Evolutionary conservation across 1,140 invertebrate genomes (phyloP).

Genomic region (Drosophila oshimai): DNA sequence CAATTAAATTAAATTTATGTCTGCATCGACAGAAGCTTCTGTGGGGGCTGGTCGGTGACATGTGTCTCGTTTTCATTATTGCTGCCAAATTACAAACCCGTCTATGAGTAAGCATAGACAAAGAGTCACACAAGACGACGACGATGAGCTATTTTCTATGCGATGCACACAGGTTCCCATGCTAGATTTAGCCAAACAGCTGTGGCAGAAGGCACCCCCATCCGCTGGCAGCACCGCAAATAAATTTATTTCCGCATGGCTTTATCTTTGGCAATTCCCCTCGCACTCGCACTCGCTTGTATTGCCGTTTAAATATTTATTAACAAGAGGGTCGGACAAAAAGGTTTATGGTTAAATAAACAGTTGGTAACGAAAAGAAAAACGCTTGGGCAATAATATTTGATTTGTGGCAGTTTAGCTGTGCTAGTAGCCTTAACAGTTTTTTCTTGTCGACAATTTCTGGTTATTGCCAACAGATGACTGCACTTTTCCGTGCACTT

Average conservation of each 20-base stretch:
- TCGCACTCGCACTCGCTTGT: constrained; percentile 20
- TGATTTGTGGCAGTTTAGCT: constrained; percentile 62
- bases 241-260: constrained; percentile 69
- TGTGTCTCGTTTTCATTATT: constrained; percentile 46
- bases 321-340: constrained; percentile 31
- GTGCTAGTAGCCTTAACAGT: constrained; percentile 10
- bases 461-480: constrained; percentile 50
- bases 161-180: constrained; percentile 32
- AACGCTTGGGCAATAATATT: constrained; percentile 59
- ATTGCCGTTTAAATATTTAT: constrained; percentile 65
- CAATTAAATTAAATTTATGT: constrained; percentile 23
- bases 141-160: constrained; percentile 15
- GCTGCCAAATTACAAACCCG: constrained; percentile 49
- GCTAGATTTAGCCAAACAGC: constrained; percentile 36
- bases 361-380: constrained; percentile 25
- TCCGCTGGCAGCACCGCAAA: constrained; percentile 12
- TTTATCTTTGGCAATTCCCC: constrained; percentile 49
- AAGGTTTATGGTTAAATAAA: constrained; percentile 51
- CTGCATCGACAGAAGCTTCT: constrained; percentile 9
- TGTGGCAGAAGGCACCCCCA: constrained; percentile 26
- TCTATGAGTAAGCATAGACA: constrained; percentile 41
- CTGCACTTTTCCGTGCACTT: constrained; percentile 56
- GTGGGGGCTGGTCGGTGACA: constrained; percentile 18
- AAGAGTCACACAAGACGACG: constrained; percentile 11
- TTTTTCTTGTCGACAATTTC: constrained; percentile 10